Base-by-base conservation (phyloP, 2,113 vertebrate species). In the Symphodus melops region DNA sequence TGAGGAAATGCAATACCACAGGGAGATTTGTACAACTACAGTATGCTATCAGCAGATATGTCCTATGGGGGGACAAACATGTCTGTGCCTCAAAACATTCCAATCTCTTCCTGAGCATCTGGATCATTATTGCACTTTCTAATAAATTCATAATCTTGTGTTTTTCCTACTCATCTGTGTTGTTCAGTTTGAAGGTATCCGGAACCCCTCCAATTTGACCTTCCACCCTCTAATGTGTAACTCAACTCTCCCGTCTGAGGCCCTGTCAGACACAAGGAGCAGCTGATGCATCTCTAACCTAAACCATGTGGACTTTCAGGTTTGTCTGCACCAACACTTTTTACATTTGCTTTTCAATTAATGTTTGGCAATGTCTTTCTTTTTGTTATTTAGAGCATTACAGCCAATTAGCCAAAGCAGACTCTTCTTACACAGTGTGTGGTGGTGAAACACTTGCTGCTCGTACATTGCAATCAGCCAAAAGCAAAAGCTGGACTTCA, bases 401-500 rank as follows among this genome's bases (percentile, higher is more conserved):
- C 16, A 62, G 19, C 9, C 25, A 0, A 13, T 14, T 9, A 10
- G 36, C 46, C 12, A 48, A 28, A 52, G 14, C 17, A 21, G 55
- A 49, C 14, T 66, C 25, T 42, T 41, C 3, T 37, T 10, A 60
- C 23, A 61, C 7, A 49, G 60, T 14, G 19, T 19, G 7, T 0
- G 41, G 23, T 55, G 21, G 28, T 33, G 41, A 56, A 44, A n/a
- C 57, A 42, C 4, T 33, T 55, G 60, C 37, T 44, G 46, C 36
- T 10, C 1, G 0, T 14, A 20, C 20, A 36, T 71, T 54, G 20
- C 11, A 66, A 56, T 68, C 14, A 68, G 53, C 46, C 36, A 75
- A 62, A 51, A 44, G 49, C 25, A 56, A 23, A 42, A 51, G 17
- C 46, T 75, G 57, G 54, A 69, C 56, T 46, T 7, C 16, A 51